A percentile compares a stretch with the other conserved stretches of the same genome.
phyloP scores from a whole-genome alignment of 2,113 vertebrate species.

The Pholis gunnellus region DNA sequence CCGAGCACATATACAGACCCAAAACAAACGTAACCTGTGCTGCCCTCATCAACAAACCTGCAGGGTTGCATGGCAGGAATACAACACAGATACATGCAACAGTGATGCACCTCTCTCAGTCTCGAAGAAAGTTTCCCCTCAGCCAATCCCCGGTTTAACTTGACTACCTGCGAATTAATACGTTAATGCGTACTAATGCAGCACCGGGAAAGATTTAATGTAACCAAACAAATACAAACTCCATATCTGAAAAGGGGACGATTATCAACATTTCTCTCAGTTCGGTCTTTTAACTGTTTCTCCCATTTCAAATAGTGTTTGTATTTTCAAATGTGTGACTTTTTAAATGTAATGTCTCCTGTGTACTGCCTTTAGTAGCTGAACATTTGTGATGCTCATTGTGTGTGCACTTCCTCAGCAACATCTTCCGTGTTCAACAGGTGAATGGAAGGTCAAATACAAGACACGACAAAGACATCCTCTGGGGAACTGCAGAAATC shows the following conservation, averaged over 20 bases:
- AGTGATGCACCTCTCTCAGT: background rate
- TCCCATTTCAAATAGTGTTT: background rate
- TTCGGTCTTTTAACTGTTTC: background rate
- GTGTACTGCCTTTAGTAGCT: background rate
- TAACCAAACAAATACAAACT: background rate
- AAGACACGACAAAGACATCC: conserved; percentile 47
- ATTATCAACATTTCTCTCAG: background rate
- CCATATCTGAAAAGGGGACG: background rate
- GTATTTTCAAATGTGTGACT: background rate
- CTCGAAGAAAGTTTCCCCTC: background rate
- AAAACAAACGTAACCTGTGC: background rate
- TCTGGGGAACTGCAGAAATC: conserved; percentile 48
- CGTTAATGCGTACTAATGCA: background rate
- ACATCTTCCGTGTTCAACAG: conserved; percentile 42
- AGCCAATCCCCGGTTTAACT: background rate
- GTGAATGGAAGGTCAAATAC: conserved; percentile 54
- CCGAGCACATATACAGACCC: background rate
- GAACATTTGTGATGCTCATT: conserved; percentile 10
- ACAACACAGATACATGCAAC: background rate
- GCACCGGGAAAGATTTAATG: background rate
- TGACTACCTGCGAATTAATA: background rate
- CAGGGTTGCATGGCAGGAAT: background rate
- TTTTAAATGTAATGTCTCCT: background rate
- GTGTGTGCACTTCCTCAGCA: conserved; percentile 12
- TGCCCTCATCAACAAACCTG: background rate